A percentile compares a stretch with the other conserved stretches of the same genome.
Evolutionary conservation across 2,888 invertebrate species (phyloP).

Genomic region (Dryococelus australis): DNA sequence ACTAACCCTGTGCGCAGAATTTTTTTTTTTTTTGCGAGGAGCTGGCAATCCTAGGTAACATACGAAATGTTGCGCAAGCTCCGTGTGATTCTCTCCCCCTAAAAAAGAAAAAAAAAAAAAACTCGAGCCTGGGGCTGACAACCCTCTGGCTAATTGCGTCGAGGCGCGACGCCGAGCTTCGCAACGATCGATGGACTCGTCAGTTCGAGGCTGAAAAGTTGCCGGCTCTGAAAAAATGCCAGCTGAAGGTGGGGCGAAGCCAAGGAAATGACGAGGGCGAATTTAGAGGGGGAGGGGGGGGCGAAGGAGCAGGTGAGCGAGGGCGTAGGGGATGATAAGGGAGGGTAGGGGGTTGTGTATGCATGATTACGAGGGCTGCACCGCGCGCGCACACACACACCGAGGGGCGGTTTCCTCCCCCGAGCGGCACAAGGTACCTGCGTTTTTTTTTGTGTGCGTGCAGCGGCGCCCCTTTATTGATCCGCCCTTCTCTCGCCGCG

Average conservation of each 20-base stretch:
- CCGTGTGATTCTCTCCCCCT: too few species aligned
- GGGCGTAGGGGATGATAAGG: background rate
- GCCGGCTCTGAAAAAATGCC: background rate
- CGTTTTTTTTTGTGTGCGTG: background rate
- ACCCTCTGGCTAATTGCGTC: background rate
- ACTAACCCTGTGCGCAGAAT: too few species aligned
- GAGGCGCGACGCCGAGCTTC: background rate
- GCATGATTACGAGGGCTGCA: constrained; percentile 16
- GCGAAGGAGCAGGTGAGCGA: background rate
- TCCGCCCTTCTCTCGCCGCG: background rate
- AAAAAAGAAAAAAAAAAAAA: too few species aligned
- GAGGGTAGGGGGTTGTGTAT: background rate
- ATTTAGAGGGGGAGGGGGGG: background rate
- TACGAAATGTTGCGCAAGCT: too few species aligned
- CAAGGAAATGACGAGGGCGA: constrained; percentile 16
- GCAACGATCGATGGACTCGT: background rate
- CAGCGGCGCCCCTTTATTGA: background rate
- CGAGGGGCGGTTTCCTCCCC: background rate
- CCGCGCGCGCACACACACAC: background rate
- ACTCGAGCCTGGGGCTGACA: too few species aligned
- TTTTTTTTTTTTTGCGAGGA: too few species aligned
- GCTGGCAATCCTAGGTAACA: too few species aligned
- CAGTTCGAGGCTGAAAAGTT: background rate
- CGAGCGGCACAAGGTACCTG: background rate
- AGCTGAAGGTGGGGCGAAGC: background rate